phyloP scores from a whole-genome alignment of 2,888 invertebrate species.

The Drosophila planitibia region DNA sequence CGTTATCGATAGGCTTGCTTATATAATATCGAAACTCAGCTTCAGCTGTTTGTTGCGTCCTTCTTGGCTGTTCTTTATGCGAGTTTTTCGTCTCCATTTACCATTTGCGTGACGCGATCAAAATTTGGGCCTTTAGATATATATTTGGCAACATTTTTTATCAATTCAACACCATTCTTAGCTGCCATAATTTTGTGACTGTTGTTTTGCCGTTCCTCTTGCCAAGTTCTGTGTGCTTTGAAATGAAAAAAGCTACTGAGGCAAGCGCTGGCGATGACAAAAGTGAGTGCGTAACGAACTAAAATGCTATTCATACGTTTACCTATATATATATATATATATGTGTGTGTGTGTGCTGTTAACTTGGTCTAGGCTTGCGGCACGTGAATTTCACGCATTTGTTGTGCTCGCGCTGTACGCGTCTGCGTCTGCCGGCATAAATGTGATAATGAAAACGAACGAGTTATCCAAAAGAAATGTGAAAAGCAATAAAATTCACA shows the following conservation, averaged over 20 bases:
- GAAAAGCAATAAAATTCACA: neutral
- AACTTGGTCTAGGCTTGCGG: conserved; percentile 5
- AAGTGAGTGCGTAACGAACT: conserved; percentile 14
- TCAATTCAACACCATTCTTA: conserved; percentile 81
- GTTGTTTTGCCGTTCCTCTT: neutral
- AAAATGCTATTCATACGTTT: conserved; percentile 6
- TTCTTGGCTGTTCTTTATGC: conserved; percentile 5
- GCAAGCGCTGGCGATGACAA: conserved; percentile 27
- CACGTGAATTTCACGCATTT: conserved; percentile 41
- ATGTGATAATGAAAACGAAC: conserved; percentile 11
- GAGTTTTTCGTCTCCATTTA: conserved; percentile 63
- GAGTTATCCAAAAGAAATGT: neutral
- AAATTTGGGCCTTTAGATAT: conserved; percentile 82
- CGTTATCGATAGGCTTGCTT: conserved; percentile 45
- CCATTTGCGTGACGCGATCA: conserved; percentile 85
- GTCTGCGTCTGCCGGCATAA: conserved; percentile 30
- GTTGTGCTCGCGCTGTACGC: conserved; percentile 59
- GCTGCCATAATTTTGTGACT: conserved; percentile 39
- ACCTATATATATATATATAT: neutral
- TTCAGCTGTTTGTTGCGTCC: conserved; percentile 49
- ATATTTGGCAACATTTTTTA: conserved; percentile 84
- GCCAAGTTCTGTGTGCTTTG: conserved; percentile 27
- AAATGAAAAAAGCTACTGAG: conserved; percentile 59
- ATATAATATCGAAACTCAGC: conserved; percentile 53
- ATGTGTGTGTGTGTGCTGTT: conserved; percentile 1